phyloP scores from a whole-genome alignment of 2,888 invertebrate genomes.

The Timandra comae region DNA sequence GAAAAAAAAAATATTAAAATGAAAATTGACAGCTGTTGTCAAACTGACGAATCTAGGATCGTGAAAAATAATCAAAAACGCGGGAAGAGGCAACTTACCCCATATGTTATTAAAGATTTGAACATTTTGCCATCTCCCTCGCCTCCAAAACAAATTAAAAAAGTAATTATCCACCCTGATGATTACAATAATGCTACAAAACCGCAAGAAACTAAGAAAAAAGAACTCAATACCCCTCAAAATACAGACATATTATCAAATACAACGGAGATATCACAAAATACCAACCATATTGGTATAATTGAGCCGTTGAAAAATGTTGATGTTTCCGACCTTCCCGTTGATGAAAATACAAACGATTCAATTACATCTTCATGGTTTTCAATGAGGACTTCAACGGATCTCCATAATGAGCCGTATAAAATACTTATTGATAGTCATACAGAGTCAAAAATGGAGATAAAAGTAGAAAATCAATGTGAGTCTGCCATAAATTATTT shows the following conservation, averaged over 20 bases:
- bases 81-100: constrained; percentile 25
- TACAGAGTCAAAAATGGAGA: constrained; percentile 1
- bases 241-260: constrained; percentile 22
- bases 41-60: constrained; percentile 35
- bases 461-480: not conserved
- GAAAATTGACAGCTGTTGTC: constrained; percentile 18
- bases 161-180: constrained; percentile 6
- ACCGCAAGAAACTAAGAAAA: no score
- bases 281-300: no score
- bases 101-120: constrained; percentile 44
- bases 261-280: constrained; percentile 10
- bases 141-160: not conserved
- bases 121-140: no score
- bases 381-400: no score
- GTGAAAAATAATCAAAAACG: constrained; percentile 20
- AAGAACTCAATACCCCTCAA: no score
- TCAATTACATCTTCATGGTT: no score
- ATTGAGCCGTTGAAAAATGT: no score
- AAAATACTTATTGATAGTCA: constrained; percentile 11
- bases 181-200: no score
- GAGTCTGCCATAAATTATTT: not conserved
- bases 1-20: constrained; percentile 9
- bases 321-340: no score
- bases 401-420: no score
- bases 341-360: no score